Conservation (phyloP, 2,797 vertebrate genomes). For the Crocodylus rhombifer region DNA sequence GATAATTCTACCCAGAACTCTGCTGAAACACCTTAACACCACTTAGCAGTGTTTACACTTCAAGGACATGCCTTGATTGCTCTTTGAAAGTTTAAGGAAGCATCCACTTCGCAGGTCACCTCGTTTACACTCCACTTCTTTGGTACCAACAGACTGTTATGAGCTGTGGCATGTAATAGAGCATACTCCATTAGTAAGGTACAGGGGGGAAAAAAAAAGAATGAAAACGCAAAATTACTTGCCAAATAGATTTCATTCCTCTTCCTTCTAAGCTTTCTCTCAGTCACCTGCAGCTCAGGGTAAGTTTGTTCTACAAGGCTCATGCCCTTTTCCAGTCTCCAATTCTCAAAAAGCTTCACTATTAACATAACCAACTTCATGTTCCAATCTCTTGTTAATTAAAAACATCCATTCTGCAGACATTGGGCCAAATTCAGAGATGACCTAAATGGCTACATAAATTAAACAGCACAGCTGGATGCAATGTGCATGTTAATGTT, state of each 20-base stretch:
- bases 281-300: neutral
- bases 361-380: neutral
- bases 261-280: conserved; percentile 5
- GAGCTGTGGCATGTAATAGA: neutral
- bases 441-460: neutral
- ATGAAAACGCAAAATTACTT: neutral
- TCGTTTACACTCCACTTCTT: neutral
- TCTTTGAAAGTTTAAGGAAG: neutral
- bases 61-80: neutral
- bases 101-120: neutral
- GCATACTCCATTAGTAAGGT: neutral
- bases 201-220: neutral
- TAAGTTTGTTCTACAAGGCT: neutral
- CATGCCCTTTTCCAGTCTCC: neutral
- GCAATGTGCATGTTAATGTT: neutral
- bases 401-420: neutral
- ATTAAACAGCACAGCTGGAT: neutral
- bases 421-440: neutral
- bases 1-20: neutral
- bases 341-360: neutral
- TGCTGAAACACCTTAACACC: neutral
- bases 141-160: neutral
- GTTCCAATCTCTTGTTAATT: neutral
- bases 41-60: neutral
- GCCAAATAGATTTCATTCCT: too few species aligned